Base-by-base conservation (phyloP, 1,140 invertebrate species). In the Scaptodrosophila lebanonensis region DNA sequence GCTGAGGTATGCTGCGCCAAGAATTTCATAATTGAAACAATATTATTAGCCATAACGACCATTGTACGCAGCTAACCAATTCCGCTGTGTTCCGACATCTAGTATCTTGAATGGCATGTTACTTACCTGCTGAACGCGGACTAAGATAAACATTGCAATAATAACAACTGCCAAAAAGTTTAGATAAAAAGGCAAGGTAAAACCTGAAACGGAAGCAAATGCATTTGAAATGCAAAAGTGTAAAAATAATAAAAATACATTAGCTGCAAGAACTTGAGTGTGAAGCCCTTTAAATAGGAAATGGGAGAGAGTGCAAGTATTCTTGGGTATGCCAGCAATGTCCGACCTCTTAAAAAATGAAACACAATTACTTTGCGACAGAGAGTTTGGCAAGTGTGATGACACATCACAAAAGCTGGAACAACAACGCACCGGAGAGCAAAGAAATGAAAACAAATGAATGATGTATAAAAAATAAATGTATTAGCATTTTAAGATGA, bases 191-290 rank as follows among this genome's bases (percentile, higher is more conserved):
- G 25, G 30, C 33, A 52, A 33, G 54, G 62, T 50, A 44, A 48
- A 38, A 42, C 47, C 53, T 62, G 59, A 62, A 57, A 62, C n/a
- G 59, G 47, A 33, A 38, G 39, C 52, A 72, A 57, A 50, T 82
- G 73, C 73, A 79, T 79, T 79, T 79, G 51, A 82, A 79, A 79
- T 79, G 73, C 73, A 77, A 77, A 66, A 68, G 64, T 67, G 63
- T 72, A 73, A 58, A 72, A 79, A 79, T 79, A 79, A 79, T 79
- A 79, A 63, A 79, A 79, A 82, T 82, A 79, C 75, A 79, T 79
- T 79, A 82, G 73, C 73, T 57, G 64, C 60, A 79, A 56, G n/a
- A 77, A 54, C 63, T 71, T 71, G 30, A 17, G 17, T 44, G n/a
- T n/a, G 12, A 44, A 44, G 30, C 25, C 27, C 42, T 29, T 29